Evolutionary conservation across 2,888 invertebrate species (phyloP).

Genomic region (Hydrotaea diabolus): DNA sequence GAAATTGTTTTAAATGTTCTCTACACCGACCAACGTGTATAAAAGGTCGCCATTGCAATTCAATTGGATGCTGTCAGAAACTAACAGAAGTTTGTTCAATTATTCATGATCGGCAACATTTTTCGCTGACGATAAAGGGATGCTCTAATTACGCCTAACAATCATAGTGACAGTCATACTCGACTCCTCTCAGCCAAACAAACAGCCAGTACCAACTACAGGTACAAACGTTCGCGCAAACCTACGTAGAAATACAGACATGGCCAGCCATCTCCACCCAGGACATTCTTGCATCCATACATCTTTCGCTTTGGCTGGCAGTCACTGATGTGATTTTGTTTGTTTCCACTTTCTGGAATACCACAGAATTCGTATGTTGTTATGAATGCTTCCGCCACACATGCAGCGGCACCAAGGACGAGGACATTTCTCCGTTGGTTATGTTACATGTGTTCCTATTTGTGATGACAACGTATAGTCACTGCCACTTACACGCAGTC

Average conservation of each 20-base stretch:
- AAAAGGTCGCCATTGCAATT: not conserved
- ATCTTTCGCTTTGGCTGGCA: not conserved
- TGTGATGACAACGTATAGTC: constrained; percentile 27
- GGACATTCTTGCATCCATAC: not conserved
- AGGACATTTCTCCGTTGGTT: not conserved
- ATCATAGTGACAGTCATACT: not conserved
- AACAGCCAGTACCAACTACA: not conserved
- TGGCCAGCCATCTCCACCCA: not conserved
- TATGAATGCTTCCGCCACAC: not conserved
- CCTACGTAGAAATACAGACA: not conserved
- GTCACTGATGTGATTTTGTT: not conserved
- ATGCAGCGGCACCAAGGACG: no score
- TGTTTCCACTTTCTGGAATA: constrained; percentile 8
- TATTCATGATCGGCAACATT: constrained; percentile 1
- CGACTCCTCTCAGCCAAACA: no score
- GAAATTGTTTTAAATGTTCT: no score
- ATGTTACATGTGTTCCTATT: not conserved
- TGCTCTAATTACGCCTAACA: constrained; percentile 1
- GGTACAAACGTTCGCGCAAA: not conserved
- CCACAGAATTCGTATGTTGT: constrained; percentile 18
- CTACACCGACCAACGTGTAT: no score
- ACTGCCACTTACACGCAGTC: not conserved
- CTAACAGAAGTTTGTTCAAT: not conserved
- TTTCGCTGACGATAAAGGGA: not conserved
- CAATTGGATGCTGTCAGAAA: not conserved